Base-by-base conservation (phyloP, 2,888 invertebrate genomes). In the Myopa tessellatipennis region DNA sequence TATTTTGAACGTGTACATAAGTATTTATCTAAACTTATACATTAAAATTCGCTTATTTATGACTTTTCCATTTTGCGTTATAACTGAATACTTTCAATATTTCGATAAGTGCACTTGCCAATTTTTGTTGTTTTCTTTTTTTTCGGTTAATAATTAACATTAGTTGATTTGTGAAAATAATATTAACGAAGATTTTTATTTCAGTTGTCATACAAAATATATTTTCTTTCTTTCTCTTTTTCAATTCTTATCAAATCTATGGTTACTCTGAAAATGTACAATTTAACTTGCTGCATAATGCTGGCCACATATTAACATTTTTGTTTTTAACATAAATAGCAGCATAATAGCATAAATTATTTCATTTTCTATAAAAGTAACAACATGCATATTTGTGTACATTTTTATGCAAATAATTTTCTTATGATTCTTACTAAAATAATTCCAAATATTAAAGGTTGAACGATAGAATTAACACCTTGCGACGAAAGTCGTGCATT, bases 101-200 rank as follows among this genome's bases (percentile, higher is more conserved):
- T 81, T 86, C 85, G 85, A 87, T 89, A 88, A 88, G 89, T 89
- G 89, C 88, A 89, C 89, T 88, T 88, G 87, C 89, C 88, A 89
- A 88, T 88, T 86, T 78, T 78, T 79, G 77, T 73, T 74, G 78
- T 78, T 75, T 70, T 74, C 73, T 55, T 26, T 50, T 38, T 71
- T 36, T 18, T 68, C 70, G 71, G 67, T 78, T 77, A 45, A 77
- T 74, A n/a, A 60, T 52, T 77, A 55, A 72, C 65, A 58, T 65
- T 79, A 78, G 70, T 60, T 45, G 34, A 74, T 60, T 77, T 75
- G 76, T 85, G 73, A 26, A 45, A 76, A 77, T 76, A 69, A 80
- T 79, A 79, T 77, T 68, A 67, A 76, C 68, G 77, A 80, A 80
- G 73, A 76, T 34, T 63, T 52, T 76, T 38, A 40, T 61, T 12